Percentiles rank a stretch among this genome's conserved stretches.
phyloP scores from a whole-genome alignment of 2,113 vertebrate species.

The Papio anubis region DNA sequence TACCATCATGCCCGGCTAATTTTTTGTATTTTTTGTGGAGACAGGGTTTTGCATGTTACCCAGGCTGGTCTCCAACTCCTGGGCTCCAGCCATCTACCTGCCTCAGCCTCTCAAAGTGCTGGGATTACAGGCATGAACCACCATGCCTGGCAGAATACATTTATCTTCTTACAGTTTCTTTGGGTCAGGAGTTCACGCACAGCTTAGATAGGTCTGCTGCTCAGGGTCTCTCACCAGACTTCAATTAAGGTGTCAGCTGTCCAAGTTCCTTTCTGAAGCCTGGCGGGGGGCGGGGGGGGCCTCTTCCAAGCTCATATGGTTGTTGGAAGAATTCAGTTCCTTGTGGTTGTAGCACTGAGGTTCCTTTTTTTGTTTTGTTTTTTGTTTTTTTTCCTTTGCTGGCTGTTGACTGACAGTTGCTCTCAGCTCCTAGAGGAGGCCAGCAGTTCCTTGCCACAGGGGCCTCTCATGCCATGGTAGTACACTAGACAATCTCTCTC shows the following conservation, averaged over 20 bases:
- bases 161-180: background rate
- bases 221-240: background rate
- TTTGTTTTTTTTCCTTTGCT: background rate
- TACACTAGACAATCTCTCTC: background rate
- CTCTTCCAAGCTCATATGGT: background rate
- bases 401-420: background rate
- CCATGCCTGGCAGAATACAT: background rate
- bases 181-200: background rate
- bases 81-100: no score
- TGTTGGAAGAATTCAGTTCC: background rate
- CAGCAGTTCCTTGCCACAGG: background rate
- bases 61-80: no score
- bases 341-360: background rate
- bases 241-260: background rate
- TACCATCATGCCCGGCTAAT: no score
- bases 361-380: background rate
- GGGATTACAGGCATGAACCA: no score
- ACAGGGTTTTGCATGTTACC: no score
- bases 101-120: no score
- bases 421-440: background rate
- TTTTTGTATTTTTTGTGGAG: no score
- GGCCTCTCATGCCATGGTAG: background rate
- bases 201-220: background rate
- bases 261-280: background rate
- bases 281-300: rapidly evolving